Evolutionary conservation across 1,140 invertebrate genomes (phyloP).

Genomic region (Papilio helenus): DNA sequence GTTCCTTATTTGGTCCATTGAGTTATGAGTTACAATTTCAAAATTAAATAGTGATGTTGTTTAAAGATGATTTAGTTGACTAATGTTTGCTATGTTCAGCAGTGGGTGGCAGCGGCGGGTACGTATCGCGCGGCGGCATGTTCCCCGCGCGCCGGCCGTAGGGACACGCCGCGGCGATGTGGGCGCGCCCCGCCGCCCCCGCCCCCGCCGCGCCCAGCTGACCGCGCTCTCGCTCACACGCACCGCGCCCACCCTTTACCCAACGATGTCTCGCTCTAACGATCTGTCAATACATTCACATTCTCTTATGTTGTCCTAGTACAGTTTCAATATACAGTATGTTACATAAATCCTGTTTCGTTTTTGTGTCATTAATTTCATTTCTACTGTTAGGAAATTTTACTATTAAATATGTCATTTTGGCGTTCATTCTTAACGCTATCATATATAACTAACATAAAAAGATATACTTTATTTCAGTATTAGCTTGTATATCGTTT

Average conservation of each 20-base stretch:
- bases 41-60: too few relatives aligned
- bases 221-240: conserved; percentile 37
- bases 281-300: not conserved
- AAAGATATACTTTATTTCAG: too few relatives aligned
- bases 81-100: conserved; percentile 28
- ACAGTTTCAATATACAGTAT: conserved; percentile 22
- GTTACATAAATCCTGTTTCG: conserved; percentile 23
- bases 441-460: too few relatives aligned
- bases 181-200: conserved; percentile 41
- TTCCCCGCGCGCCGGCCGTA: conserved; percentile 64
- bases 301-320: not conserved
- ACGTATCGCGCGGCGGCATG: conserved; percentile 51
- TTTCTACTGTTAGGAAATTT: too few relatives aligned
- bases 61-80: not conserved
- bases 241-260: not conserved
- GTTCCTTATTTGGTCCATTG: too few relatives aligned
- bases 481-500: too few relatives aligned
- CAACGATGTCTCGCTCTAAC: conserved; percentile 33
- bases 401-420: too few relatives aligned
- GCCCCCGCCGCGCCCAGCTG: conserved; percentile 45
- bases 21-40: too few relatives aligned
- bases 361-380: not conserved
- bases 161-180: conserved; percentile 57
- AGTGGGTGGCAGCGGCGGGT: conserved; percentile 44
- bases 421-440: too few relatives aligned